Conservation (phyloP, 2,888 invertebrate genomes). For the Myopa tessellatipennis region DNA sequence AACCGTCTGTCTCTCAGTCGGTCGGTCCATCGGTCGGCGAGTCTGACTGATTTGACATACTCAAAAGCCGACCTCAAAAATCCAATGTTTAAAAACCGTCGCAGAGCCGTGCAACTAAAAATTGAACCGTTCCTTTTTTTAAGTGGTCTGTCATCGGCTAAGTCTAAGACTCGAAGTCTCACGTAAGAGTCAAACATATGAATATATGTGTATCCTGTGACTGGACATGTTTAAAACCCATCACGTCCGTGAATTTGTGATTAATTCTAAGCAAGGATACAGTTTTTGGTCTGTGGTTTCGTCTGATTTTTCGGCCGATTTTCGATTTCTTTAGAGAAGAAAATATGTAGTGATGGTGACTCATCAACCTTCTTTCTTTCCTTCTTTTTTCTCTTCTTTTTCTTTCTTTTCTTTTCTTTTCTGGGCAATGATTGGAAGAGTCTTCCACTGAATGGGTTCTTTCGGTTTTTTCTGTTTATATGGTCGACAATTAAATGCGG, state of each 20-base stretch:
- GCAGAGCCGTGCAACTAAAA: background rate
- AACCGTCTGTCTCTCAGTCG: too few species aligned
- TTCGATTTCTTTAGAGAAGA: background rate
- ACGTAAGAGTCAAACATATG: background rate
- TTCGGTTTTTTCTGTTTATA: too few species aligned
- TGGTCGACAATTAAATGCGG: background rate
- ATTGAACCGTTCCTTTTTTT: too few species aligned
- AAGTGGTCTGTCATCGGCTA: too few species aligned
- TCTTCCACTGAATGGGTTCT: background rate
- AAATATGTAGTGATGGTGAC: background rate
- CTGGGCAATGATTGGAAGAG: background rate
- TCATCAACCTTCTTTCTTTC: background rate
- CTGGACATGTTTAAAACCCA: background rate
- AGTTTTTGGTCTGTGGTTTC: background rate
- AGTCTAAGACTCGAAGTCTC: background rate
- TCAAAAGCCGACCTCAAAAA: too few species aligned
- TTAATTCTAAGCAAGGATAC: slow-evolving; percentile 12
- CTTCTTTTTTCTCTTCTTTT: background rate
- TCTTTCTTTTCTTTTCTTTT: background rate
- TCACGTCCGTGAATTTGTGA: slow-evolving; percentile 22
- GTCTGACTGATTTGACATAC: too few species aligned
- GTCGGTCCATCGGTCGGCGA: too few species aligned
- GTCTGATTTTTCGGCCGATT: background rate
- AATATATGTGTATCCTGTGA: background rate
- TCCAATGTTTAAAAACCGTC: background rate